A percentile compares a stretch with the other conserved stretches of the same genome.
phyloP scores from a whole-genome alignment of 2,888 invertebrate genomes.

The Oeneis ivallda region DNA sequence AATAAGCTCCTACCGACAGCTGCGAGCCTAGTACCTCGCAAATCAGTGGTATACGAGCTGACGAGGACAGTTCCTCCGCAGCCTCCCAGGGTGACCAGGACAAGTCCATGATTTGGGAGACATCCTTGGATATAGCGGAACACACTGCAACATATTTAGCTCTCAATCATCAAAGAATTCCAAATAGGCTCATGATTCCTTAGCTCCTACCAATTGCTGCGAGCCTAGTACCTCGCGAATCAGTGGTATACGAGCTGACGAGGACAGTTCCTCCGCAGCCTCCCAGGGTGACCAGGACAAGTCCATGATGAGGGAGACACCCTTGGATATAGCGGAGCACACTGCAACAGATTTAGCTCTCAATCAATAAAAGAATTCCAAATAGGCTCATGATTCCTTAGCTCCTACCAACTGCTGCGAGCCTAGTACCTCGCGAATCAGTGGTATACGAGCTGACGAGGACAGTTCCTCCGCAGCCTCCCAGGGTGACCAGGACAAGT shows the following conservation, averaged over 20 bases:
- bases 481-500: slow-evolving; percentile 88
- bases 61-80: slow-evolving; percentile 72
- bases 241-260: slow-evolving; percentile 81
- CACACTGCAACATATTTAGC: slow-evolving; percentile 71
- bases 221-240: slow-evolving; percentile 75
- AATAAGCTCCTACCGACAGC: slow-evolving; percentile 83
- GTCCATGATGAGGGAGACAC: slow-evolving; percentile 84
- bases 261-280: slow-evolving; percentile 73
- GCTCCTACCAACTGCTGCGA: slow-evolving; percentile 84
- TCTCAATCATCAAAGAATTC: neutral
- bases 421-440: slow-evolving; percentile 73
- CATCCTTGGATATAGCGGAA: slow-evolving; percentile 74
- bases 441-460: slow-evolving; percentile 78
- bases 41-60: slow-evolving; percentile 82
- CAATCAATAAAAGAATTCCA: too few species aligned
- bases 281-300: slow-evolving; percentile 86
- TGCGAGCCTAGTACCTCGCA: slow-evolving; percentile 76
- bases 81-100: slow-evolving; percentile 86
- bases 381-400: too few species aligned
- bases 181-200: too few species aligned
- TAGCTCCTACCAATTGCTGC: slow-evolving; percentile 83
- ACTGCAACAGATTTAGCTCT: slow-evolving; percentile 63
- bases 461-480: slow-evolving; percentile 77
- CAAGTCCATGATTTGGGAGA: slow-evolving; percentile 83
- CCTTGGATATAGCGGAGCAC: slow-evolving; percentile 77